phyloP scores from a whole-genome alignment of 2,888 invertebrate species.

The Coelogynopora nodosa region DNA sequence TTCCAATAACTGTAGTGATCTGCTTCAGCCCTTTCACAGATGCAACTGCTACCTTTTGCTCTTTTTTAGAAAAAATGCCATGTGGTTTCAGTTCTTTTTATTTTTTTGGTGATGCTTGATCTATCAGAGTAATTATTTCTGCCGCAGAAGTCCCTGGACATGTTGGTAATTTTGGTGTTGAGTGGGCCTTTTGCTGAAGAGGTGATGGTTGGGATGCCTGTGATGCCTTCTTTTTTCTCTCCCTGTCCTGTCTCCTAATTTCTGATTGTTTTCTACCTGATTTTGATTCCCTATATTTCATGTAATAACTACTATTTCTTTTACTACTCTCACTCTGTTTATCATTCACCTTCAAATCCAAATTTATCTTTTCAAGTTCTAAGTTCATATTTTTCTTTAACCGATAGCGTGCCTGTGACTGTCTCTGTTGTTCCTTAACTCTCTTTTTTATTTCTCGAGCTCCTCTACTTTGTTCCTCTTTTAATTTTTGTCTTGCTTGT shows the following conservation, averaged over 20 bases:
- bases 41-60: background rate
- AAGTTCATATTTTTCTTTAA: background rate
- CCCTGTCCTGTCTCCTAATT: background rate
- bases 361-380: no score
- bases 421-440: background rate
- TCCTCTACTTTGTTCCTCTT: background rate
- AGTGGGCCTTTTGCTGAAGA: background rate
- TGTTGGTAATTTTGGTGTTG: background rate
- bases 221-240: background rate
- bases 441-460: background rate
- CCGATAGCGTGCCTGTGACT: background rate
- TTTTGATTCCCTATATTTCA: background rate
- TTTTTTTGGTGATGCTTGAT: background rate
- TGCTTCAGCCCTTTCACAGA: background rate
- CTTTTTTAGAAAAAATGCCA: background rate
- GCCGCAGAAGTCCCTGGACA: background rate
- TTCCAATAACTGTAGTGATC: background rate
- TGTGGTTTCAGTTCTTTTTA: background rate
- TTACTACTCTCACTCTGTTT: background rate
- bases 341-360: background rate
- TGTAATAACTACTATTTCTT: background rate
- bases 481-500: background rate
- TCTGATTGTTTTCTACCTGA: background rate
- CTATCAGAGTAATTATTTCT: background rate
- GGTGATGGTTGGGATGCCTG: background rate